A percentile compares a stretch with the other conserved stretches of the same genome.
Evolutionary conservation across 2,888 invertebrate genomes (phyloP).

Genomic region (Candidula unifasciata): DNA sequence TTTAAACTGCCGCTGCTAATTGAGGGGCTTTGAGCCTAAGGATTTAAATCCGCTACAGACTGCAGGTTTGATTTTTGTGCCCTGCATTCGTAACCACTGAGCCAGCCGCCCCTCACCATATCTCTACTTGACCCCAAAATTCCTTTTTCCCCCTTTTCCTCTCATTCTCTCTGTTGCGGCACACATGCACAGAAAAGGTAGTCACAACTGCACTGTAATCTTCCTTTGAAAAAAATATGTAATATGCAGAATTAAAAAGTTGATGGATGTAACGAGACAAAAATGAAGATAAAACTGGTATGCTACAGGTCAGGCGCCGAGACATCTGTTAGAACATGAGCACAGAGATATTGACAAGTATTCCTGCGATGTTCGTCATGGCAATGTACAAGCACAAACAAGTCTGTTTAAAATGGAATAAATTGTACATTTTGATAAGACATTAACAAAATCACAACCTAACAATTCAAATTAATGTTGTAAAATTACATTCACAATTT

Average conservation of each 20-base stretch:
- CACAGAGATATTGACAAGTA: not conserved
- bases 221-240: not conserved
- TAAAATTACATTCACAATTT: not conserved
- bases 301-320: conserved; percentile 45
- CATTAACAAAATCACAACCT: not conserved
- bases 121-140: no score
- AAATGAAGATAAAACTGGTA: conserved; percentile 4
- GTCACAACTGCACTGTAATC: not conserved
- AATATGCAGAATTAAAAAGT: not conserved
- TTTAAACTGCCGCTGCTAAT: no score
- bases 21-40: no score
- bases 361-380: conserved; percentile 11
- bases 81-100: no score
- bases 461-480: not conserved
- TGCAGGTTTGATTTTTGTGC: no score
- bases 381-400: not conserved
- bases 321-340: conserved; percentile 41
- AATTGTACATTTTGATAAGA: not conserved
- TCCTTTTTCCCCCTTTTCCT: no score
- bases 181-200: no score
- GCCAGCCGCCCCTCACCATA: no score
- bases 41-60: no score
- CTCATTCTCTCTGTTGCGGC: no score
- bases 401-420: not conserved
- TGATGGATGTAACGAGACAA: not conserved